Conservation (phyloP, 2,113 vertebrate genomes). For the Pseudorectes ferrugineus region DNA sequence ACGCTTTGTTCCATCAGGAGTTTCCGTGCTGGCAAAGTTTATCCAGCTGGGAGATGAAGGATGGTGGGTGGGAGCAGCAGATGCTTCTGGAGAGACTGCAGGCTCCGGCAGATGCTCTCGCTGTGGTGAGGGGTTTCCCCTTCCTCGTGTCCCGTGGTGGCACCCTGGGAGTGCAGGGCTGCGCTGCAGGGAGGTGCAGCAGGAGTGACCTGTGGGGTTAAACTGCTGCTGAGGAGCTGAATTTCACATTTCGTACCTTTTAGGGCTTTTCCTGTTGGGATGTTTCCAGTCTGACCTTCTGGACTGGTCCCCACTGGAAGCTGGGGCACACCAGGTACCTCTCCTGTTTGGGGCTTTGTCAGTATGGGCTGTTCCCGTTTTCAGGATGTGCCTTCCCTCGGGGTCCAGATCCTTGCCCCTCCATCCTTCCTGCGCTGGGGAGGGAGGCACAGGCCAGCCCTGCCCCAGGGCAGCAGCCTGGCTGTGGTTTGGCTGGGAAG, state of each 20-base stretch:
- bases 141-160: rapidly evolving
- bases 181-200: rapidly evolving
- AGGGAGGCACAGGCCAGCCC: neutral
- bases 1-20: neutral
- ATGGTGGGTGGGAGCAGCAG: neutral
- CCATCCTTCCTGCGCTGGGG: neutral
- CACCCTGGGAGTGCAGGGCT: neutral
- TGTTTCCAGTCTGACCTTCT: neutral
- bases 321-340: rapidly evolving
- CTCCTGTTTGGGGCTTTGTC: neutral
- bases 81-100: neutral
- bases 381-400: rapidly evolving
- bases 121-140: neutral
- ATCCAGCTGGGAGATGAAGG: neutral
- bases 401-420: neutral
- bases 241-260: rapidly evolving
- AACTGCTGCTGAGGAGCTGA: neutral
- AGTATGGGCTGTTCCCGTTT: rapidly evolving
- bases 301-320: neutral
- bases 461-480: neutral
- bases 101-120: rapidly evolving
- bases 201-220: neutral
- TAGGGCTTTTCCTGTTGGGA: neutral
- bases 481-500: too few relatives aligned
- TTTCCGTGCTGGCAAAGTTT: neutral